A percentile compares a stretch with the other conserved stretches of the same genome.
Evolutionary conservation across 1,140 invertebrate genomes (phyloP).

Genomic region (Drosophila prosaltans): DNA sequence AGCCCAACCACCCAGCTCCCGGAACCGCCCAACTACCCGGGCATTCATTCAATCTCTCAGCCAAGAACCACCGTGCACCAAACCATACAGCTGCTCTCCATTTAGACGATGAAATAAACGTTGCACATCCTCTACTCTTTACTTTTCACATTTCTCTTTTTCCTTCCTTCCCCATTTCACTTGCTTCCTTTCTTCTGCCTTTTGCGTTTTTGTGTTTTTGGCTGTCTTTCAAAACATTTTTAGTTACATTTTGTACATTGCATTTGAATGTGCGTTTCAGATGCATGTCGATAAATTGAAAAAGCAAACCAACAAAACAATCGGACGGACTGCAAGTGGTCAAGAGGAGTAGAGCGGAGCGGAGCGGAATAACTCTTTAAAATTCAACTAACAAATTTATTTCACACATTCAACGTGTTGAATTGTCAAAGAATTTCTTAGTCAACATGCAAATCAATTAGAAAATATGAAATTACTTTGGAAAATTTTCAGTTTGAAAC

Average conservation of each 20-base stretch:
- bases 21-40: neutral
- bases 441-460: neutral
- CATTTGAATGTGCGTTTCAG: slow-evolving; percentile 73
- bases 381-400: slow-evolving; percentile 6
- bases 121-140: slow-evolving; percentile 29
- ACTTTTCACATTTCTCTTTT: slow-evolving; percentile 8
- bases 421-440: neutral
- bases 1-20: slow-evolving; percentile 32
- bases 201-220: slow-evolving; percentile 54
- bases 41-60: neutral
- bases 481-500: neutral
- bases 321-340: neutral
- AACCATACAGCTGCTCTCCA: slow-evolving; percentile 44
- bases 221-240: slow-evolving; percentile 75
- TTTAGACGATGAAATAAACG: slow-evolving; percentile 78
- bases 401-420: neutral
- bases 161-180: neutral
- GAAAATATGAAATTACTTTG: neutral
- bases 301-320: slow-evolving; percentile 37
- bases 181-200: neutral
- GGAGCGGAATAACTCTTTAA: neutral
- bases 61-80: neutral
- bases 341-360: neutral
- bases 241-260: slow-evolving; percentile 75
- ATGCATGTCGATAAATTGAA: slow-evolving; percentile 57